Base-by-base conservation (phyloP, 2,113 vertebrate genomes). In the Chaenogobius annularis region DNA sequence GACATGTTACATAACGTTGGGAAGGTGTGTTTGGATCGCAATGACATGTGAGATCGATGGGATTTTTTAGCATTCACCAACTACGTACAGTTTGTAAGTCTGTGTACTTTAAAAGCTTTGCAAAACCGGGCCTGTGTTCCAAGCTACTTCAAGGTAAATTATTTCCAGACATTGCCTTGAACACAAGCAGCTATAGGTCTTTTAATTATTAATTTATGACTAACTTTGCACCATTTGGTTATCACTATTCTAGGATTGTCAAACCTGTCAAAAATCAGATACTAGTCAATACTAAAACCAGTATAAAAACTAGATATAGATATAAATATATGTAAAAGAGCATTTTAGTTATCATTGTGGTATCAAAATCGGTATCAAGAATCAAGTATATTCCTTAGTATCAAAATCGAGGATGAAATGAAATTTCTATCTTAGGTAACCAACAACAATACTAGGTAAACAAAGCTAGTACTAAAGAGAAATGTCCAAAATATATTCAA, bases 31-130 rank as follows among this genome's bases (percentile, higher is more conserved):
- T 1, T 13, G 14, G n/a, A 47, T 3, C 2, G 14, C n/a, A n/a
- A 59, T 17, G 43, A 37, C 20, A 20, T 5, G 13, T 64, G 63
- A 61, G 9, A 52, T 13, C 59, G 47, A 70, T 74, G 46, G 70
- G 63, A 56, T 65, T n/a, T 40, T 8, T 15, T 35, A n/a, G 35
- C 56, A 26, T 58, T 58, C 22, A 3, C 20, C 55, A 26, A 11
- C n/a, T 55, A 7, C 64, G 12, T 7, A 56, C 10, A 52, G 13
- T 11, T 10, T 68, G 40, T 59, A 22, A 22, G 7, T 54, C 2
- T 3, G 0, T 79, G 79, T 19, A 75, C 78, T 83, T 78, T 79
- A 72, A 85, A 13, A 73, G 55, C 50, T 69, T 40, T 13, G 14
- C 31, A 68, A 55, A 68, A 75, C n/a, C 43, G 52, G 55, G 31